Conservation (phyloP, 2,113 vertebrate genomes). For the Oryzias melastigma region DNA sequence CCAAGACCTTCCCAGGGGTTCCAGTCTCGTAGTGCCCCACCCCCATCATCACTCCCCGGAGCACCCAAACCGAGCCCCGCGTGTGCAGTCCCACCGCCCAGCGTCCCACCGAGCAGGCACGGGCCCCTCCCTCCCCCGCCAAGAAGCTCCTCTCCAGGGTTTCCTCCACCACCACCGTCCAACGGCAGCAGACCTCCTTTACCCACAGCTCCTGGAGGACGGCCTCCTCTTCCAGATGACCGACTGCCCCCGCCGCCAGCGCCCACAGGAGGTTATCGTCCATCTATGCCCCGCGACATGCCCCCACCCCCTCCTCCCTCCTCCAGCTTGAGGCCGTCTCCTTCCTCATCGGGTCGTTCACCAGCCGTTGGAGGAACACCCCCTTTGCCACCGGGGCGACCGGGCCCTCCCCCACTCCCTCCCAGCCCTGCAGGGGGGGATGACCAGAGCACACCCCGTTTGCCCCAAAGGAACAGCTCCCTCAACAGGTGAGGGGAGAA, state of each 20-base stretch:
- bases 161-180: conserved; percentile 45
- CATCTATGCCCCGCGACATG: conserved; percentile 76
- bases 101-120: conserved; percentile 75
- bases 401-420: conserved; percentile 81
- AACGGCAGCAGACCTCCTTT: conserved; percentile 55
- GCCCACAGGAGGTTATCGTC: conserved; percentile 72
- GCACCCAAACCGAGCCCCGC: conserved; percentile 68
- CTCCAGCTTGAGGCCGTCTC: conserved; percentile 79
- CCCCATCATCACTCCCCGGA: conserved; percentile 67
- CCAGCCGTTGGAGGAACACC: conserved; percentile 61
- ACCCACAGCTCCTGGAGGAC: conserved; percentile 65
- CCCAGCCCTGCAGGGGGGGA: conserved; percentile 67
- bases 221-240: conserved; percentile 79
- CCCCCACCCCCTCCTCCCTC: conserved; percentile 77
- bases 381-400: conserved; percentile 79
- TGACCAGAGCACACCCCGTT: conserved; percentile 83
- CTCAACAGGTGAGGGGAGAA: conserved; percentile 68
- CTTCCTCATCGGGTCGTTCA: conserved; percentile 64
- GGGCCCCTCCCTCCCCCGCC: conserved; percentile 67
- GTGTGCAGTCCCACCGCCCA: conserved; percentile 66
- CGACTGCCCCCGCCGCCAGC: conserved; percentile 74
- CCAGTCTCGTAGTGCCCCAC: conserved; percentile 73
- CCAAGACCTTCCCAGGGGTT: conserved; percentile 78
- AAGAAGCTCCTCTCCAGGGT: conserved; percentile 30
- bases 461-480: conserved; percentile 87